Evolutionary conservation across 23 tunicate species (phyloP).

Genomic region (Trididemnum nubilum): DNA sequence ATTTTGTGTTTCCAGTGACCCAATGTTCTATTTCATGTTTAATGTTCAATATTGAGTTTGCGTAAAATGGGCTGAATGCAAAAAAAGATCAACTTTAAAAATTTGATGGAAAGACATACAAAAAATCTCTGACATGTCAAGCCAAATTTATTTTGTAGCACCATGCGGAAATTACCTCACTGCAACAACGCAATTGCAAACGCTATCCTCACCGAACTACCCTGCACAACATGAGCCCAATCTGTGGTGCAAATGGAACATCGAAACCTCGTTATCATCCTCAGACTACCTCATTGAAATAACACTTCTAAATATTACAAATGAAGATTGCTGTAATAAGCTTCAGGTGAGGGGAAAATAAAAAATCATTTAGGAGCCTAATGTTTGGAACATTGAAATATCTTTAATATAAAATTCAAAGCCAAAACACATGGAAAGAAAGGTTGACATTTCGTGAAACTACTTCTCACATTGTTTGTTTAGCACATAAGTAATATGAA

Average conservation of each 20-base stretch:
- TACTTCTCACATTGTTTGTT: too few species aligned
- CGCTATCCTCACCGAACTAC: neutral
- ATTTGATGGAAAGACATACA: too few species aligned
- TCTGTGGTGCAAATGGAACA: slow-evolving; percentile 2
- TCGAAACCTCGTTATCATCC: too few species aligned
- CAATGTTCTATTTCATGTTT: too few species aligned
- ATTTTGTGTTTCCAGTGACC: too few species aligned
- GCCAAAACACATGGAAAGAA: neutral
- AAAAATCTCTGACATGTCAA: neutral
- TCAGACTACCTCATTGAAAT: neutral
- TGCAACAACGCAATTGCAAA: neutral
- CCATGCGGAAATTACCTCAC: neutral
- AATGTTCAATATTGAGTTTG: too few species aligned
- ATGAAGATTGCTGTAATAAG: neutral
- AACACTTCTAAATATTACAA: neutral
- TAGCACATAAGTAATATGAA: too few species aligned
- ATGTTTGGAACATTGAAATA: too few species aligned
- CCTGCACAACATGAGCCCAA: neutral
- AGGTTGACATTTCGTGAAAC: too few species aligned
- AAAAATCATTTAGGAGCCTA: neutral
- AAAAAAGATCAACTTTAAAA: too few species aligned
- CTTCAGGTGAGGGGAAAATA: neutral
- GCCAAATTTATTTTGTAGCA: neutral
- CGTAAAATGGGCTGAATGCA: too few species aligned
- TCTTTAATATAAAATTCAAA: too few species aligned